Base-by-base conservation (phyloP, 2,113 vertebrate species). In the Strix aluco region DNA sequence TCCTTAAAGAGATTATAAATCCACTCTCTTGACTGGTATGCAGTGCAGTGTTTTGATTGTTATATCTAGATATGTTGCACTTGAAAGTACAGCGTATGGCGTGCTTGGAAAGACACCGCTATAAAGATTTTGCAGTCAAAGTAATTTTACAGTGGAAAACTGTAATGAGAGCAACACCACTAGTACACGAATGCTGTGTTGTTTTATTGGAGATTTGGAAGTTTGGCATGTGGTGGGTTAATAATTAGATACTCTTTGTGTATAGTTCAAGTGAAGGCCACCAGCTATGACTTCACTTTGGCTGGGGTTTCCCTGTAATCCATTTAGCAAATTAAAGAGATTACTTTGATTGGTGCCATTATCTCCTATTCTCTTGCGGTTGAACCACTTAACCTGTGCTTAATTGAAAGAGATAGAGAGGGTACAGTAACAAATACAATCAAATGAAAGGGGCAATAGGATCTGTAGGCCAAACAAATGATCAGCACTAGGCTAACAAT, bases 361-460 rank as follows among this genome's bases (percentile, higher is more conserved):
- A 98, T 98, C 98, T 98, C 98, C 98, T 98, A 98, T 98, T 98
- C 98, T 98, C 98, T 98, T 98, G 97, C 63, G 98, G 98, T 98
- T 98, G 98, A 98, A 98, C 98, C 98, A 99, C 98, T 98, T 99
- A 99, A 99, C 98, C 98, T 99, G 98, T 98, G 98, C 98, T 98
- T 99, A 98, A 99, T 99, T 98, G 98, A 99, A 99, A 98, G 98
- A 98, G 98, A 98, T 98, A 98, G 98, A 98, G 98, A 98, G 98
- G 98, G 98, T 98, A 98, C 98, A 98, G 98, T 98, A 98, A 98
- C 98, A 98, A 98, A 98, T 98, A 98, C 98, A 98, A 98, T 99
- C 98, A 98, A 98, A 98, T 98, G 97, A 97, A 98, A 98, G 98
- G 98, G 97, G 98, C 98, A 98, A 97, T 98, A 98, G 98, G 98